These are phyloP conservation scores for Hylyphantes graminicola DNA, from an alignment of 1,140 invertebrate species.

Conservation along the genomic window DNA sequence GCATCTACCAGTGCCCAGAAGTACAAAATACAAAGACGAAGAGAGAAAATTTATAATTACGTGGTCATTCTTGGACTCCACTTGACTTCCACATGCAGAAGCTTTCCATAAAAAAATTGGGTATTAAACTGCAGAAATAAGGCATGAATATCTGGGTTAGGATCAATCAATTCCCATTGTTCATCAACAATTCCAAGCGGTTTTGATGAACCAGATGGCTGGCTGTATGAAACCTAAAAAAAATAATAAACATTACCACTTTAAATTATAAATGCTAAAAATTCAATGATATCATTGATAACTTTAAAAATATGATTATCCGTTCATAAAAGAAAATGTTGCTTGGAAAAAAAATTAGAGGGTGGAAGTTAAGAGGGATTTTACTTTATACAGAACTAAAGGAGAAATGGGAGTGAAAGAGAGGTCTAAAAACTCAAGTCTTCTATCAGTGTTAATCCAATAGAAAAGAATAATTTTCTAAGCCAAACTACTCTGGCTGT, in stretches of 20 bases:
- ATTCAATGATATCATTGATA: background rate
- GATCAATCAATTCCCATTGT: constrained; percentile 86
- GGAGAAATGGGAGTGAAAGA: too few relatives aligned
- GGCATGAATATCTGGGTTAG: constrained; percentile 88
- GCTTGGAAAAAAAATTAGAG: background rate
- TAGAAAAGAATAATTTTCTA: too few relatives aligned
- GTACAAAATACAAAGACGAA: background rate
- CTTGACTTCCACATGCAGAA: constrained; percentile 78
- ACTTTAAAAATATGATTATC: background rate
- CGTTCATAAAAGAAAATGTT: background rate
- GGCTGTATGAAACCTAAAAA: too few relatives aligned
- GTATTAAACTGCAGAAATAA: constrained; percentile 89
- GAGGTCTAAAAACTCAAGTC: too few relatives aligned
- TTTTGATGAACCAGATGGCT: background rate
- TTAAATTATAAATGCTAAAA: too few relatives aligned
- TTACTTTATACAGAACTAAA: too few relatives aligned
- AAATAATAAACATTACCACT: background rate
- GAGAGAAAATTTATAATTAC: constrained; percentile 48
- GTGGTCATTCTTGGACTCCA: constrained; percentile 97
- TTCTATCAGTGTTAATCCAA: too few relatives aligned
- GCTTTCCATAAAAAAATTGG: constrained; percentile 83
- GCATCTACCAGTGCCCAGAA: background rate
- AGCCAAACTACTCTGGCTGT: too few relatives aligned
- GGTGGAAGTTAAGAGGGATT: background rate
- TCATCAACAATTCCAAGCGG: constrained; percentile 69